Evolutionary conservation across 1,140 invertebrate genomes (phyloP).

Genomic region (Hycleus phaleratus): DNA sequence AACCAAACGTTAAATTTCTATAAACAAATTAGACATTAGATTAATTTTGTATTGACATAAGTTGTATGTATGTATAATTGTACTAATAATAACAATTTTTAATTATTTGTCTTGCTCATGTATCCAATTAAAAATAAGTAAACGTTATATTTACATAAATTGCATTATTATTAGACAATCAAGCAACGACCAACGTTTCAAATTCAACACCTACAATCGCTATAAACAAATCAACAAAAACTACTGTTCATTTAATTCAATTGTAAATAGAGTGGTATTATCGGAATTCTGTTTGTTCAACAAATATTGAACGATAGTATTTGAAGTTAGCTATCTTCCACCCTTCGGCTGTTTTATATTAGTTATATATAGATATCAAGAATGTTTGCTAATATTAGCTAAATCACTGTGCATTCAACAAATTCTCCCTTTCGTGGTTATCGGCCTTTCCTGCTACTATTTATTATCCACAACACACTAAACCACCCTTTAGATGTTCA

Average conservation of each 20-base stretch:
- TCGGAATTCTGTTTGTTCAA: background rate
- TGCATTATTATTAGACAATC: background rate
- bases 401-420: too few species aligned
- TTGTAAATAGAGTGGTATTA: background rate
- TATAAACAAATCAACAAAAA: background rate
- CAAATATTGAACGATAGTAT: background rate
- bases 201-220: too few species aligned
- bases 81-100: conserved; percentile 27
- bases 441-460: too few species aligned
- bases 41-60: conserved; percentile 20
- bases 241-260: background rate
- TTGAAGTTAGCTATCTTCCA: background rate
- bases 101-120: conserved; percentile 27
- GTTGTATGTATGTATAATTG: conserved; percentile 31
- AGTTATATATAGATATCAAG: background rate
- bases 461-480: too few species aligned
- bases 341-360: conserved; percentile 1
- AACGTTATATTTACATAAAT: conserved; percentile 31
- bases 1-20: conserved; percentile 17
- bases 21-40: conserved; percentile 14
- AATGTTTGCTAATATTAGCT: too few species aligned
- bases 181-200: background rate
- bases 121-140: conserved; percentile 26
- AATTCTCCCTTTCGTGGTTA: too few species aligned
- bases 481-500: too few species aligned